Evolutionary conservation across 2,113 vertebrate genomes (phyloP).

Genomic region (Dinomys branickii): DNA sequence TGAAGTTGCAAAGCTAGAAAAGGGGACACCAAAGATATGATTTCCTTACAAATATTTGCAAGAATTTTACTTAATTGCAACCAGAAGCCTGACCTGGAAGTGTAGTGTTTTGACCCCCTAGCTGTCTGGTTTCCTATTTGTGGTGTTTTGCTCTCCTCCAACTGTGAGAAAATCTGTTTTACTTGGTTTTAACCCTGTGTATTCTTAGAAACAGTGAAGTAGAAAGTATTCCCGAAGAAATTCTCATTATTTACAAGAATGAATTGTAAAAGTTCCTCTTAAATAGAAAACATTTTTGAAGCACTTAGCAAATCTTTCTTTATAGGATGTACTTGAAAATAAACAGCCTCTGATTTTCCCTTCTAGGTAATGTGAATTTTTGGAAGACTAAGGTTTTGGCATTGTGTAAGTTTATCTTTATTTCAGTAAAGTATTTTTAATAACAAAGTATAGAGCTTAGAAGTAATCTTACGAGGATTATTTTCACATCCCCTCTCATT

Average conservation of each 20-base stretch:
- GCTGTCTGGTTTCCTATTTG: conserved; percentile 89
- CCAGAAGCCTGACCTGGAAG: conserved; percentile 92
- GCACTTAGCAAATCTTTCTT: conserved; percentile 68
- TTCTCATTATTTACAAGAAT: conserved; percentile 76
- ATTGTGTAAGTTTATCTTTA: conserved; percentile 22
- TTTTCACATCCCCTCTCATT: neutral
- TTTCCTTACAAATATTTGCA: conserved; percentile 85
- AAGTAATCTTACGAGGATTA: neutral
- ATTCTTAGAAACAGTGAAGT: conserved; percentile 74
- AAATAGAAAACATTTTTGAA: conserved; percentile 75
- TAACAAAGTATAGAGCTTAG: neutral
- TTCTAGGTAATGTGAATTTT: conserved; percentile 56
- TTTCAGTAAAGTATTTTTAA: conserved; percentile 60
- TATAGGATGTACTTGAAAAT: conserved; percentile 59
- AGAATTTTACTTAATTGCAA: conserved; percentile 90
- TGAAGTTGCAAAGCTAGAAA: conserved; percentile 78
- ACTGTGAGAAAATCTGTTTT: conserved; percentile 89
- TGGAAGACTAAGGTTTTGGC: conserved; percentile 18
- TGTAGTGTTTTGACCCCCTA: conserved; percentile 88
- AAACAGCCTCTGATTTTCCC: conserved; percentile 44
- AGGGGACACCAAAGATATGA: conserved; percentile 82
- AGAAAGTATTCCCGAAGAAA: conserved; percentile 76
- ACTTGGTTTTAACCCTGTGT: conserved; percentile 84
- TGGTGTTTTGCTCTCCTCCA: conserved; percentile 84
- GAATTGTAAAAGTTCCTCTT: conserved; percentile 72